Conservation (phyloP, 2,113 vertebrate genomes). For the Rutilus rutilus region DNA sequence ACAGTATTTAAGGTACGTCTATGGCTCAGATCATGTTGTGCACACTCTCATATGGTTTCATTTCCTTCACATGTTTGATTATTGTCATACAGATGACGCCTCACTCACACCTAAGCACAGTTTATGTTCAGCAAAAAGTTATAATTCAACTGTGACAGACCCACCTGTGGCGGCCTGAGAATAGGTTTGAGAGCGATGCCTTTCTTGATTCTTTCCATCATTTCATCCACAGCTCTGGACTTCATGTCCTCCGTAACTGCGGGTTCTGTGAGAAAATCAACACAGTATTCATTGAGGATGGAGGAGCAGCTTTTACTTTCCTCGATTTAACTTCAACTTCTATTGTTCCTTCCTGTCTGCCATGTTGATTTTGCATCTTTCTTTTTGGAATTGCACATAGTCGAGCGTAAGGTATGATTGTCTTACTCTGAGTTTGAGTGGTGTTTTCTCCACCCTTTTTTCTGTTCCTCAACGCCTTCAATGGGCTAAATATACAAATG, state of each 20-base stretch:
- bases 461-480: slow-evolving; percentile 68
- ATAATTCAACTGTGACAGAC: neutral
- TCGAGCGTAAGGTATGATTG: neutral
- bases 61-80: neutral
- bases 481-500: slow-evolving; percentile 57
- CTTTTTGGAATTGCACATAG: neutral
- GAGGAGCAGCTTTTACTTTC: neutral
- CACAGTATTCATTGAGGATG: neutral
- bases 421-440: slow-evolving; percentile 61
- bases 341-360: neutral
- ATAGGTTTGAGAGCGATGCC: slow-evolving; percentile 77
- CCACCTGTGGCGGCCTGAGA: slow-evolving; percentile 62
- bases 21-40: neutral
- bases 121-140: neutral
- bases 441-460: slow-evolving; percentile 51
- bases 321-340: neutral
- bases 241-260: slow-evolving; percentile 56
- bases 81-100: neutral
- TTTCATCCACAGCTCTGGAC: slow-evolving; percentile 80
- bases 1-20: neutral
- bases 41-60: neutral
- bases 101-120: neutral
- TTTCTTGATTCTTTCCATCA: slow-evolving; percentile 84
- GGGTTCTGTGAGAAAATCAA: slow-evolving; percentile 51
- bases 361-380: neutral